Conservation (phyloP, 1,140 invertebrate genomes). For the Listronotus oregonensis region DNA sequence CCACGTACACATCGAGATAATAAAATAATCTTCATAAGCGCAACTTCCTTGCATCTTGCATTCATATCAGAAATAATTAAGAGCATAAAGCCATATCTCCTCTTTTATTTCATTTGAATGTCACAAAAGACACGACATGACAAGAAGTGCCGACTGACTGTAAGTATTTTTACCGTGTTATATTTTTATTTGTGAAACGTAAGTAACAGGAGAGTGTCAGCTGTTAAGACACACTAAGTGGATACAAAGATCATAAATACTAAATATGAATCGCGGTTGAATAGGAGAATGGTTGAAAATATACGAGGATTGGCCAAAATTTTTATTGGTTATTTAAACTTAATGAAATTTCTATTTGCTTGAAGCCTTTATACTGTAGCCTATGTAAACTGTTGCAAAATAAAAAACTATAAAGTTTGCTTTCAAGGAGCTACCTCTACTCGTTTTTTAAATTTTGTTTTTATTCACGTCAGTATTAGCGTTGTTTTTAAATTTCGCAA, state of each 20-base stretch:
- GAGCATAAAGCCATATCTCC: slow-evolving; percentile 23
- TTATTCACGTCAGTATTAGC: no score
- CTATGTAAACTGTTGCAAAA: no score
- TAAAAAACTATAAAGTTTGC: no score
- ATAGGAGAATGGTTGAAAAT: slow-evolving; percentile 4
- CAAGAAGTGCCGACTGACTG: slow-evolving; percentile 17
- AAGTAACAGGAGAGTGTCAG: slow-evolving; percentile 30
- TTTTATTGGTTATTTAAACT: no score
- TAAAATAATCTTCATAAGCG: slow-evolving; percentile 22
- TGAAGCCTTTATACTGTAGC: no score
- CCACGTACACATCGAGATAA: not conserved
- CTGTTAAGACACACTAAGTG: slow-evolving; percentile 30
- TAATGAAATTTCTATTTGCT: no score
- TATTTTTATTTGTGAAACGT: slow-evolving; percentile 23
- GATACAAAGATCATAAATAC: slow-evolving; percentile 26
- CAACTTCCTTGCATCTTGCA: slow-evolving; percentile 24
- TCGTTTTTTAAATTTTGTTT: no score
- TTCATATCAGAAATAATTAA: slow-evolving; percentile 27
- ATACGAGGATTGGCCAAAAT: no score
- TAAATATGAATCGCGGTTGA: slow-evolving; percentile 21
- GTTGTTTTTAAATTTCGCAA: no score
- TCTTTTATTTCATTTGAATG: slow-evolving; percentile 21
- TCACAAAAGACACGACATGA: slow-evolving; percentile 18
- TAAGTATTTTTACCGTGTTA: slow-evolving; percentile 12
- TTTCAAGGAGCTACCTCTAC: no score